Evolutionary conservation across 2,113 vertebrate genomes (phyloP), one percentile per base, ranked within the genome.

Genomic region (Eublepharis macularius): DNA sequence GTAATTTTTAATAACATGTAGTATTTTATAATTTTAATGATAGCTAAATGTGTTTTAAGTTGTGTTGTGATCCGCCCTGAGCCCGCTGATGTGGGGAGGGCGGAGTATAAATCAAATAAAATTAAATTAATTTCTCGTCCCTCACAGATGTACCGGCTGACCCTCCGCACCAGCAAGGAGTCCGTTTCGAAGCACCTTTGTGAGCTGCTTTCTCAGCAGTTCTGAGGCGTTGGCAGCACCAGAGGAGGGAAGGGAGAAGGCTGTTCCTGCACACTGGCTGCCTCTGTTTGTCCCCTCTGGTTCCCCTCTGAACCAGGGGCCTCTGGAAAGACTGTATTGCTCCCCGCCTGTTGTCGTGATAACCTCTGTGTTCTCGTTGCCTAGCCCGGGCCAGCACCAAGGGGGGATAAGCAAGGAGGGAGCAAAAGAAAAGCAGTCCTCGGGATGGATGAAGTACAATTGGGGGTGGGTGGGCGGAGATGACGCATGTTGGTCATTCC

Each of bases 81-180:
- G n/a, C n/a, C n/a, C n/a, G n/a, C n/a, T n/a, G n/a, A n/a, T n/a
- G n/a, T n/a, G n/a, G n/a, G n/a, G n/a, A n/a, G n/a, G n/a, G n/a
- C n/a, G n/a, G n/a, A n/a, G n/a, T n/a, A n/a, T n/a, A n/a, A n/a
- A n/a, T n/a, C n/a, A n/a, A n/a, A n/a, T n/a, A n/a, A n/a, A n/a
- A n/a, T n/a, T n/a, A n/a, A n/a, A n/a, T n/a, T n/a, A n/a, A n/a
- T n/a, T n/a, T n/a, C n/a, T n/a, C n/a, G n/a, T 5, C n/a, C 43
- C 12, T 29, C 24, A 16, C 93, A 98, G 98, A 98, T 98, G 98
- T 98, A 98, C 91, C 97, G 98, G 66, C 96, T 98, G 91, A 98
- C 98, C 39, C 96, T 98, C 90, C 97, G 98, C 89, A 97, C 97
- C 97, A 98, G 98, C 96, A 98, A 98, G 96, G 98, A 98, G 92